Evolutionary conservation across 2,797 vertebrate genomes (phyloP).

Genomic region (Pipistrellus pipistrellus): DNA sequence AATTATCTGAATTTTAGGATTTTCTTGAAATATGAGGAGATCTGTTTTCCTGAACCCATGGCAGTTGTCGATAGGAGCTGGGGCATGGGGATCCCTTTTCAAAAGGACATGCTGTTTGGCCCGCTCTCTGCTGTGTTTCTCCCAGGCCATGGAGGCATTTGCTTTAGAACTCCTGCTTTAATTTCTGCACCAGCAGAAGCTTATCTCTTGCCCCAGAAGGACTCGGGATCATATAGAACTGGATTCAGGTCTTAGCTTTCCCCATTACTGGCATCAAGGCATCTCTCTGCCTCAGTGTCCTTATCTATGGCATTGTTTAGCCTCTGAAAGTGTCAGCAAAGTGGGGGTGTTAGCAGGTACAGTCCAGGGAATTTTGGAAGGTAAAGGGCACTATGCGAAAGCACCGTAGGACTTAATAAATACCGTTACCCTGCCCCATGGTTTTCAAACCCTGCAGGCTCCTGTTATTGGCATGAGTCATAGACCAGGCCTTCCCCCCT

Average conservation of each 20-base stretch:
- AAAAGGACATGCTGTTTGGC: background rate
- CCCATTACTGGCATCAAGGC: background rate
- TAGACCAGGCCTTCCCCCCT: rapidly evolving
- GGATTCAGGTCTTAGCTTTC: background rate
- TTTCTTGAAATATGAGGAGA: background rate
- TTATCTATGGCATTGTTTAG: background rate
- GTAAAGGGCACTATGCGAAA: background rate
- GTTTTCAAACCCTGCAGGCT: rapidly evolving
- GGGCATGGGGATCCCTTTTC: background rate
- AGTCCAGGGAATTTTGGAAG: background rate
- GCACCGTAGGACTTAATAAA: background rate
- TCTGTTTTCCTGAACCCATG: background rate
- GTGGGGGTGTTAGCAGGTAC: background rate
- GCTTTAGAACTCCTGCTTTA: background rate
- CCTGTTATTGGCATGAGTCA: background rate
- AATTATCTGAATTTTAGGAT: background rate
- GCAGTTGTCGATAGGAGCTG: background rate
- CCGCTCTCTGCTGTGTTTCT: background rate
- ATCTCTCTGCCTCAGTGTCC: background rate
- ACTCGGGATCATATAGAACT: background rate
- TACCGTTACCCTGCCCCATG: background rate
- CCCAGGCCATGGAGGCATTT: background rate
- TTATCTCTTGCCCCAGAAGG: background rate
- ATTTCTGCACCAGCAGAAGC: background rate
- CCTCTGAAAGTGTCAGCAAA: background rate